phyloP scores from a whole-genome alignment of 2,888 invertebrate species.

The Endotricha flammealis region DNA sequence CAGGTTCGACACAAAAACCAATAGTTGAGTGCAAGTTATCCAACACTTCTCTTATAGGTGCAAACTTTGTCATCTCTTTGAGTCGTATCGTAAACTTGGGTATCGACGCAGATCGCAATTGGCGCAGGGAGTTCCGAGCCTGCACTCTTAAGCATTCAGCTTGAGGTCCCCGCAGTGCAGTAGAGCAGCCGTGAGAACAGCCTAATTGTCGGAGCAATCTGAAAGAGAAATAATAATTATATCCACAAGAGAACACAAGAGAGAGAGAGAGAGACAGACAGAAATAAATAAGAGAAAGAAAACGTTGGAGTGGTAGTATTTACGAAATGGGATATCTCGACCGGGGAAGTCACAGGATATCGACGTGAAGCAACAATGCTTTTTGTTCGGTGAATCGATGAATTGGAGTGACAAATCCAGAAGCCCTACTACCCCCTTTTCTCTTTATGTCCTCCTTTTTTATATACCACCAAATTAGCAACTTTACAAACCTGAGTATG shows the following conservation, averaged over 20 bases:
- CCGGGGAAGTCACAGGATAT: too few relatives aligned
- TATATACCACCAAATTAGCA: too few relatives aligned
- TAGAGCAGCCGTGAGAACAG: conserved; percentile 93
- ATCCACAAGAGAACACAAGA: too few relatives aligned
- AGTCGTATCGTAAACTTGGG: conserved; percentile 74
- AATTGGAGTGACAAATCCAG: too few relatives aligned
- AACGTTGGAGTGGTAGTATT: too few relatives aligned
- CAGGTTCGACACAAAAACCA: conserved; percentile 96
- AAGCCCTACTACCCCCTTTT: too few relatives aligned
- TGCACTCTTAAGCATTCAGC: conserved; percentile 94
- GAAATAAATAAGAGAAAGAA: too few relatives aligned
- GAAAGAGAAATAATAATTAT: conserved; percentile 13
- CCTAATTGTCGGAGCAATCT: conserved; percentile 93
- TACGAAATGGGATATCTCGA: too few relatives aligned
- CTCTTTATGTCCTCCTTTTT: too few relatives aligned
- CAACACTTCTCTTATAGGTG: conserved; percentile 88
- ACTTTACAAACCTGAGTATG: conserved; percentile 80
- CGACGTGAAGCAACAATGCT: too few relatives aligned
- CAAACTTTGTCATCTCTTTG: conserved; percentile 86
- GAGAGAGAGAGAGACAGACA: too few relatives aligned
- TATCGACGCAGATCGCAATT: conserved; percentile 81
- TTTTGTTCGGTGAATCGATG: too few relatives aligned
- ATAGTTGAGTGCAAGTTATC: conserved; percentile 97
- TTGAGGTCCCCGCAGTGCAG: conserved; percentile 90
- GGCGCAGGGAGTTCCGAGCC: conserved; percentile 81